phyloP scores from a whole-genome alignment of 2,113 vertebrate species.

The Cyanoderma ruficeps region DNA sequence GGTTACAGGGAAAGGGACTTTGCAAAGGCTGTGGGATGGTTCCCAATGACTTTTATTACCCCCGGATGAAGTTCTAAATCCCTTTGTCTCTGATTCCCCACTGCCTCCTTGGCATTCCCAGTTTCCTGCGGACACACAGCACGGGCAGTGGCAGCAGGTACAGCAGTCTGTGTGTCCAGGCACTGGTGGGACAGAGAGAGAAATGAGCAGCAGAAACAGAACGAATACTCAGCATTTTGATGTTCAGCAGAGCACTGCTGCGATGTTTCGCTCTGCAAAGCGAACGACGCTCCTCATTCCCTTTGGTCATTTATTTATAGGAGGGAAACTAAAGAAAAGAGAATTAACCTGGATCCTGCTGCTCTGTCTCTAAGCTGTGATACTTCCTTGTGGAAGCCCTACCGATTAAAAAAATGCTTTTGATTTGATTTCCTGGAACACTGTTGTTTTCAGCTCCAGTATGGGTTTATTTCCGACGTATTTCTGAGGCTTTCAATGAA shows the following conservation, averaged over 20 bases:
- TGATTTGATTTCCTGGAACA: slow-evolving; percentile 38
- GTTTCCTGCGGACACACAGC: accelerated
- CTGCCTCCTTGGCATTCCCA: background rate
- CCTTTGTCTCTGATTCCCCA: accelerated
- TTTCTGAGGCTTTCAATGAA: slow-evolving; percentile 17
- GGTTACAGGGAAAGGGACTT: background rate
- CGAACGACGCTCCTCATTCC: background rate
- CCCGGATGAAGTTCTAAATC: background rate
- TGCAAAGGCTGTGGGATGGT: background rate
- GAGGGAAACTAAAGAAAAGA: background rate
- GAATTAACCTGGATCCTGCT: slow-evolving; percentile 26
- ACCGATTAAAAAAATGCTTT: slow-evolving; percentile 20
- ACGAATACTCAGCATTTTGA: background rate
- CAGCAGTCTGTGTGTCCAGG: accelerated
- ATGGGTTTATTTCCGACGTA: slow-evolving; percentile 38
- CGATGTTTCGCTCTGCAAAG: background rate
- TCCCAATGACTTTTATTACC: background rate
- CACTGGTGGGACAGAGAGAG: background rate
- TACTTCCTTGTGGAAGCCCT: slow-evolving; percentile 11
- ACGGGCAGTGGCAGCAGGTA: background rate
- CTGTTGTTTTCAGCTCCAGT: slow-evolving; percentile 37
- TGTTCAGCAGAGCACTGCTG: background rate
- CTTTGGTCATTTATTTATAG: slow-evolving; percentile 4
- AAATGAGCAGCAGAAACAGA: background rate
- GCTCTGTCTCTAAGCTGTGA: background rate